Evolutionary conservation across 2,113 vertebrate genomes (phyloP).

Genomic region (Stegostoma tigrinum): DNA sequence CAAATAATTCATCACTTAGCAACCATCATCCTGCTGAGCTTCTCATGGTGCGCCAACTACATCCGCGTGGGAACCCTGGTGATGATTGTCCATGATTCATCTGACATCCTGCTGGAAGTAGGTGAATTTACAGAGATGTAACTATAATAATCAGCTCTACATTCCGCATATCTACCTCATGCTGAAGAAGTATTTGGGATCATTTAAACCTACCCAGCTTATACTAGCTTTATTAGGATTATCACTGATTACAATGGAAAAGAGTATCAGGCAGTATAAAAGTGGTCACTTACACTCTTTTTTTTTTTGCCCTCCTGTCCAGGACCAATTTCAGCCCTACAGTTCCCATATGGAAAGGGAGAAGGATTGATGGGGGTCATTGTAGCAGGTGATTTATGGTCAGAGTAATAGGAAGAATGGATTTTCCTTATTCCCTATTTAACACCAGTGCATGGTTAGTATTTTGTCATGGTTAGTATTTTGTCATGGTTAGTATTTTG

Average conservation of each 20-base stretch:
- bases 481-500: neutral
- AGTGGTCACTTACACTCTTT: neutral
- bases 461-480: no score
- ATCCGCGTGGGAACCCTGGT: conserved; percentile 80
- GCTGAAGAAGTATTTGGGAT: neutral
- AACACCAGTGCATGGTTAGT: neutral
- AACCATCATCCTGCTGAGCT: conserved; percentile 73
- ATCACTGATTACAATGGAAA: neutral
- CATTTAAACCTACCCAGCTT: neutral
- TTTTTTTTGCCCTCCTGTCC: no score
- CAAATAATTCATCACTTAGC: conserved; percentile 84
- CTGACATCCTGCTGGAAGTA: conserved; percentile 89
- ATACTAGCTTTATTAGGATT: neutral
- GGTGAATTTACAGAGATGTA: conserved; percentile 43
- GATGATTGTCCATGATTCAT: conserved; percentile 77
- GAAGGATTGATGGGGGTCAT: no score
- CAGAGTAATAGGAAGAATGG: neutral
- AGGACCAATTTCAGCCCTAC: neutral
- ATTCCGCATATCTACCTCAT: neutral
- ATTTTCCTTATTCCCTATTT: neutral
- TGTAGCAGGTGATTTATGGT: neutral
- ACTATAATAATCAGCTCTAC: conserved; percentile 39
- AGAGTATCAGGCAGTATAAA: neutral
- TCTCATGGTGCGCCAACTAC: conserved; percentile 88
- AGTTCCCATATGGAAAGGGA: no score